Percentiles rank a stretch among this genome's conserved stretches.
Evolutionary conservation across 2,797 vertebrate species (phyloP).

Genomic region (Tangara arthus): DNA sequence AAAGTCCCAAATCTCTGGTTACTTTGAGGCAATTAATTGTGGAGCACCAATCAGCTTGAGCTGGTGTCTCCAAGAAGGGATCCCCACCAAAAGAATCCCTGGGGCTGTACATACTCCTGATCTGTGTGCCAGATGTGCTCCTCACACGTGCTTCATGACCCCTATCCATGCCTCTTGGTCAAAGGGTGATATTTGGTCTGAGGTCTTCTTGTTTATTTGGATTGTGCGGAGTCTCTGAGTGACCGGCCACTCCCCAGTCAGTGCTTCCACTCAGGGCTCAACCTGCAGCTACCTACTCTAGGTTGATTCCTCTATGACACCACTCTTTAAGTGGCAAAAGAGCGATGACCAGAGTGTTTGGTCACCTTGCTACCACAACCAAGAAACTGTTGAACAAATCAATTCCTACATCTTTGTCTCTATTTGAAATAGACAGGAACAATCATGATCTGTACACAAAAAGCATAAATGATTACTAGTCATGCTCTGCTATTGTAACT

Average conservation of each 20-base stretch:
- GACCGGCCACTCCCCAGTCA: neutral
- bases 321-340: neutral
- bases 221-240: neutral
- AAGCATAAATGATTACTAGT: neutral
- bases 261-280: neutral
- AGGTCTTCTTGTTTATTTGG: neutral
- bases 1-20: neutral
- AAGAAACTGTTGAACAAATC: neutral
- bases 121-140: neutral
- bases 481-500: neutral
- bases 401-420: neutral
- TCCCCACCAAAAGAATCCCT: neutral
- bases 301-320: neutral
- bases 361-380: neutral
- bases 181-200: neutral
- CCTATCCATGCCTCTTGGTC: neutral
- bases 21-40: neutral
- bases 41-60: neutral
- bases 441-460: neutral
- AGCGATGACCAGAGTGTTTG: neutral
- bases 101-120: neutral
- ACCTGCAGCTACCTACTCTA: neutral
- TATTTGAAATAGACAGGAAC: neutral
- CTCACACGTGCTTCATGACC: fast-evolving
- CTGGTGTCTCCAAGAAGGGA: too few relatives aligned